Conservation (phyloP, 2,113 vertebrate genomes). For the Sarotherodon lohbergeri region DNA sequence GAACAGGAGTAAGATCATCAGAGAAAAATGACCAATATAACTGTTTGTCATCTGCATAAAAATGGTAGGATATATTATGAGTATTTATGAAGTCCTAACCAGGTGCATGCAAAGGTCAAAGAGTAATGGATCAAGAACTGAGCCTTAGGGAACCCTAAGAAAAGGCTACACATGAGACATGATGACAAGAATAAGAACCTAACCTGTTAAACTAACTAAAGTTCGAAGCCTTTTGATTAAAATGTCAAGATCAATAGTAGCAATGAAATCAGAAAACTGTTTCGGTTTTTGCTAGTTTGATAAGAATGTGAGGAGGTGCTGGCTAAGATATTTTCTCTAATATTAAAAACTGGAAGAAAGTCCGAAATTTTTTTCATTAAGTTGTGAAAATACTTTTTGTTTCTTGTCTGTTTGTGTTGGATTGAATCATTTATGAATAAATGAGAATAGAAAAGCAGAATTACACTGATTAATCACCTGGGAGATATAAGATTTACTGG, state of each 20-base stretch:
- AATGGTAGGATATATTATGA: neutral
- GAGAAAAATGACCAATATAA: neutral
- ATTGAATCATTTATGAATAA: neutral
- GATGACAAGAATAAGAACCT: accelerated
- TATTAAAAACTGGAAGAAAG: neutral
- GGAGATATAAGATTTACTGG: neutral
- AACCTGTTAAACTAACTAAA: neutral
- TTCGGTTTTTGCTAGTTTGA: neutral
- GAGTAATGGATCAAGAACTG: neutral
- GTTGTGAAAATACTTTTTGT: no score
- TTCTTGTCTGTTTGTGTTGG: neutral
- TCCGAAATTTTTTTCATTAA: no score
- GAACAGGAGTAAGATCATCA: neutral
- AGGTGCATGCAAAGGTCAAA: neutral
- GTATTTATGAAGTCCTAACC: no score
- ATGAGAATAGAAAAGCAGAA: neutral
- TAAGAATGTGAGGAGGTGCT: neutral
- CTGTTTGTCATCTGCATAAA: neutral
- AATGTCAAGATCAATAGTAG: neutral
- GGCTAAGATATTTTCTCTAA: neutral
- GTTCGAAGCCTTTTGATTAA: neutral
- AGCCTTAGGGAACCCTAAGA: neutral
- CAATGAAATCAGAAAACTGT: neutral
- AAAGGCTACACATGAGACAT: neutral
- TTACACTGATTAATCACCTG: accelerated